Conservation (phyloP, 2,113 vertebrate species). For the Gymnorhina tibicen region DNA sequence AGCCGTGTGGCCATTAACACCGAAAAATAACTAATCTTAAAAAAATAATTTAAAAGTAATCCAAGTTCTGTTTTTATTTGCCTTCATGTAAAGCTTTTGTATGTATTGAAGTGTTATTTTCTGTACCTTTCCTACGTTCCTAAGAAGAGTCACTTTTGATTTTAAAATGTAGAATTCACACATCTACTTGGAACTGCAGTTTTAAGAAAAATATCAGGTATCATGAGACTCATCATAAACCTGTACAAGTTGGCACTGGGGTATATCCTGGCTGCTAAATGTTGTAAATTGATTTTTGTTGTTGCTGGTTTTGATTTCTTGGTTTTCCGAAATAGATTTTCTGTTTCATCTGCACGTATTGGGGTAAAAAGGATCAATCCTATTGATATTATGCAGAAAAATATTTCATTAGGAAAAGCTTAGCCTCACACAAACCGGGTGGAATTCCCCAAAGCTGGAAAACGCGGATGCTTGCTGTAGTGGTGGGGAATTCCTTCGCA, state of each 20-base stretch:
- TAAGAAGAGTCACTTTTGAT: neutral
- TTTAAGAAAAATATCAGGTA: conserved; percentile 18
- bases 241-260: neutral
- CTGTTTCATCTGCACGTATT: neutral
- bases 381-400: neutral
- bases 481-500: neutral
- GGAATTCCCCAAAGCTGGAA: neutral
- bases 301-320: neutral
- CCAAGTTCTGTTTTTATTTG: neutral
- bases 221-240: neutral
- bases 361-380: neutral
- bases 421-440: neutral
- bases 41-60: neutral
- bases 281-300: neutral
- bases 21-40: neutral
- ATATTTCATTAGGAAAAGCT: neutral
- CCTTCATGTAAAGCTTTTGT: neutral
- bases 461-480: neutral
- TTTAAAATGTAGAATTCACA: conserved; percentile 16
- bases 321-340: conserved; percentile 9
- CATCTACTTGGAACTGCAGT: neutral
- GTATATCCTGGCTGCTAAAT: neutral
- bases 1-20: rapidly evolving
- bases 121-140: neutral
- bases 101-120: neutral